Base-by-base conservation (phyloP, 2,797 vertebrate genomes). In the Pogoniulus pusillus region DNA sequence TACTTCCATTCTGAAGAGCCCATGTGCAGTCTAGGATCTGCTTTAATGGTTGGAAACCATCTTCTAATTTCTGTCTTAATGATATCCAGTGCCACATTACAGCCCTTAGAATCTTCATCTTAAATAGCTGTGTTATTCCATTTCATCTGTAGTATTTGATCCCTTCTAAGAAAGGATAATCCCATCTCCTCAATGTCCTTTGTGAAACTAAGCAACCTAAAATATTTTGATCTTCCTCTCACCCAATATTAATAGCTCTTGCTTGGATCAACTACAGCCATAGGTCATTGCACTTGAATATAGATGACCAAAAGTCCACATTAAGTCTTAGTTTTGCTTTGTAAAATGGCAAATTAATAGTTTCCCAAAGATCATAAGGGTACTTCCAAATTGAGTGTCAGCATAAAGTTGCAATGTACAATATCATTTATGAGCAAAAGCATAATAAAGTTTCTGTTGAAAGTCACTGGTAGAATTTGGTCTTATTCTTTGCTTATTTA, bases 111-210 rank as follows among this genome's bases (percentile, higher is more conserved):
- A 85, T 79, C 78, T 43, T 76, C 72, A 82, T 64, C 78, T 94
- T 94, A 88, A 94, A 91, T 45, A 92, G 90, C 74, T 77, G 51
- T 51, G 51, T 57, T 93, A 72, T 91, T 54, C 77, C 45, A 78
- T 90, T 93, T 93, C 90, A 94, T 82, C 88, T 69, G 60, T 64
- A 68, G 88, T 54, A 92, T 91, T 91, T 86, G 72, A 74, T 90
- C 78, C 22, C 35, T 77, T 39, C 88, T 95, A 93, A 92, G 90
- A 93, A 95, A 84, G 81, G 90, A 93, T 93, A 93, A 95, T 93
- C 83, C 91, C 62, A 37, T 57, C 4, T 6, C 88, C 81, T 82
- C 85, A 90, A 86, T 71, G 64, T 79, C 53, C 68, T 90, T 82
- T 80, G 64, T 53, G 78, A 93, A 68, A 64, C 54, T 91, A 96